phyloP scores from a whole-genome alignment of 2,113 vertebrate species.

The Mastomys natalensis region DNA sequence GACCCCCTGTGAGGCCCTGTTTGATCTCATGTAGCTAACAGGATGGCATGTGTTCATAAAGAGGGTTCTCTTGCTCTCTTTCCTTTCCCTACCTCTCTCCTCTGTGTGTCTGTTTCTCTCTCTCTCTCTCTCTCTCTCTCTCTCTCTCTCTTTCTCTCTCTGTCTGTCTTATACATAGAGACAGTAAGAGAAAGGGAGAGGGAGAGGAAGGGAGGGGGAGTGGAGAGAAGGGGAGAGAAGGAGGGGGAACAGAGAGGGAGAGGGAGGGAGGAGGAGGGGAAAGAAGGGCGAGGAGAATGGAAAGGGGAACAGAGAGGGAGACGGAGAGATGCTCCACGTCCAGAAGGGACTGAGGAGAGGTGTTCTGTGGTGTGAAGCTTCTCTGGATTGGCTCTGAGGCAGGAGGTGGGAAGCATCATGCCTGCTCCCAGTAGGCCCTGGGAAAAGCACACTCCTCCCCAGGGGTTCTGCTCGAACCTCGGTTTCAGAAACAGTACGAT shows the following conservation, averaged over 20 bases:
- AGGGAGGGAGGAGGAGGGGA: neutral
- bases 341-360: neutral
- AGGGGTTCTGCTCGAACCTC: neutral
- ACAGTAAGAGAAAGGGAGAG: neutral
- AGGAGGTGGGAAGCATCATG: rapidly evolving
- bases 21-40: neutral
- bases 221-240: neutral
- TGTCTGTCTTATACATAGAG: neutral
- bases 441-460: rapidly evolving
- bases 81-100: neutral
- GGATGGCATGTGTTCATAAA: neutral
- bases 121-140: too few species aligned
- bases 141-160: too few species aligned
- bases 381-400: too few species aligned
- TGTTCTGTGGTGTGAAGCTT: neutral
- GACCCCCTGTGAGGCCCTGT: too few species aligned
- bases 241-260: neutral
- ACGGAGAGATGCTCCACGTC: neutral
- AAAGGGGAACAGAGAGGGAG: neutral
- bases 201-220: neutral
- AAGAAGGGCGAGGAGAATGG: neutral
- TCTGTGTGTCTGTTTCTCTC: too few species aligned
- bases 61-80: neutral
- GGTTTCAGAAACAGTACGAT: neutral
- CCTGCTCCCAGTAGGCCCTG: neutral